Evolutionary conservation across 2,888 invertebrate species (phyloP), one percentile per base, ranked within the genome.

Genomic region (Drosophila maculinotata): DNA sequence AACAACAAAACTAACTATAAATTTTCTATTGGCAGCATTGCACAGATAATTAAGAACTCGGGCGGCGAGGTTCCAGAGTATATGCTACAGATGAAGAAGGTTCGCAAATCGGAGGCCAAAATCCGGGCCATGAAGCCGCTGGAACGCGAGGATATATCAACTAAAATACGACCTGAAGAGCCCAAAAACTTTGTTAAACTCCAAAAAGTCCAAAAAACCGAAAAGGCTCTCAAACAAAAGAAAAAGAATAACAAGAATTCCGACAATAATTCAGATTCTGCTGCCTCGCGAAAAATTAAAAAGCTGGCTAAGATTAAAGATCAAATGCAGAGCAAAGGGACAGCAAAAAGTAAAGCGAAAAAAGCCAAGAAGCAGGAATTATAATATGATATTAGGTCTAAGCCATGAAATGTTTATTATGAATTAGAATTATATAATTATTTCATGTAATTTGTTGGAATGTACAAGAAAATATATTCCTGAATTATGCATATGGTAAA

Each of bases 41-140:
- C 98, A 0, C 95, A 96, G 53, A 95, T 99, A 35, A 95, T 99
- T 92, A 94, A 95, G 85, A 95, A 96, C 85, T 97, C 99, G 0
- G 99, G 99, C 0, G 98, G 98, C 89, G 94, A 95, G 9, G 97
- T 99, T 0, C 98, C 99, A 0, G 95, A 96, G 15, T 99, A 97
- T 92, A 97, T 98, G 95, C 92, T 98, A 70, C 92, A 93, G 57
- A 92, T 97, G 90, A 95, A 95, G 79, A 95, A 94, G 79, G 93
- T 94, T 48, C 93, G 93, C 51, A 94, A 94, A 76, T 94, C 93
- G 49, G 93, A 93, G 62, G 91, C 93, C 41, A 94, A 93, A 83
- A 92, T 92, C 69, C 90, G 95, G 9, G 92, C 93, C 68, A 93
- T 91, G 53, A 93, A 92, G 64, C 95, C 95, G 0, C 94, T 95